Evolutionary conservation across 2,113 vertebrate genomes (phyloP).

Genomic region (Cnemophilus loriae): DNA sequence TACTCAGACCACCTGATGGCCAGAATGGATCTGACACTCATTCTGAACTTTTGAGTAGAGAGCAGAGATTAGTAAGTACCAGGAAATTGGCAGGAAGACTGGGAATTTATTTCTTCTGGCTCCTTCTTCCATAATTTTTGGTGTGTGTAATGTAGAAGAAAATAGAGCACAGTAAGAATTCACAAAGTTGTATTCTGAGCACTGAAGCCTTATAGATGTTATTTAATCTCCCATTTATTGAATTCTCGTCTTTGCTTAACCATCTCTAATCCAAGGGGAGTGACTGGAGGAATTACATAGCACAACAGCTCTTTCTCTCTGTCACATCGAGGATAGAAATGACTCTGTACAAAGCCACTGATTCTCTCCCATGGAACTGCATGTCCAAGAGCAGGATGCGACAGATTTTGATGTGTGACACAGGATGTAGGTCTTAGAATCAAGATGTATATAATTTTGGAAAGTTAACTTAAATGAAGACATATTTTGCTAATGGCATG

Average conservation of each 20-base stretch:
- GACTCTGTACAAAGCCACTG: background rate
- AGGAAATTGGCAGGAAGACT: background rate
- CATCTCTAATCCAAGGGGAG: background rate
- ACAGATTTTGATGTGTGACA: background rate
- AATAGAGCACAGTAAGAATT: background rate
- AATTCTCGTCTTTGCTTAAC: background rate
- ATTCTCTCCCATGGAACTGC: background rate
- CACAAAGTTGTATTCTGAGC: background rate
- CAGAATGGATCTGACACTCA: background rate
- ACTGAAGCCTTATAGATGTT: background rate
- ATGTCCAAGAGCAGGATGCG: background rate
- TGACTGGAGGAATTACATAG: background rate
- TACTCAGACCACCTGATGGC: background rate
- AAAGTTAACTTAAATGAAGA: background rate
- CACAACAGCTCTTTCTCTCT: background rate
- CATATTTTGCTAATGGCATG: background rate
- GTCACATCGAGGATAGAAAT: background rate
- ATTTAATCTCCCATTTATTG: background rate
- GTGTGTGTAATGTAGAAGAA: background rate
- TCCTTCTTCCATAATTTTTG: background rate
- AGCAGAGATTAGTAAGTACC: background rate
- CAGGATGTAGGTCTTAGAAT: background rate
- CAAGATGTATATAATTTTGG: background rate
- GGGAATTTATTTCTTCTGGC: conserved; percentile 16
- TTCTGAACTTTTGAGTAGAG: background rate